phyloP scores from a whole-genome alignment of 1,140 invertebrate genomes.

The Zaprionus tsacasi region DNA sequence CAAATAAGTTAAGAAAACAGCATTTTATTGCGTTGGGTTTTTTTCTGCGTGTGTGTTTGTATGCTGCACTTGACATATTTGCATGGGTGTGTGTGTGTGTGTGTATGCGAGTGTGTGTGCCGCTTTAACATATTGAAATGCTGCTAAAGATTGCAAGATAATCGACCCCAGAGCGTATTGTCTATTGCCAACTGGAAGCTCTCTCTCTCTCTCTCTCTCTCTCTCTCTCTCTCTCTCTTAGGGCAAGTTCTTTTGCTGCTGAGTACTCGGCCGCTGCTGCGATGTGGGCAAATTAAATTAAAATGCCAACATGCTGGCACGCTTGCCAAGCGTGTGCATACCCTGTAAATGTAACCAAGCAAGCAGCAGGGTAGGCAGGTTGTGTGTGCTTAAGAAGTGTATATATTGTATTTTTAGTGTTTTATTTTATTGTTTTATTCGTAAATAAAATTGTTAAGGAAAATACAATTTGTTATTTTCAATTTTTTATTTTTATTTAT shows the following conservation, averaged over 20 bases:
- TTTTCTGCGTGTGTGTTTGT: neutral
- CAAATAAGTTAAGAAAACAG: neutral
- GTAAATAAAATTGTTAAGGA: too few relatives aligned
- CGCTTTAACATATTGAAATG: slow-evolving; percentile 10
- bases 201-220: neutral
- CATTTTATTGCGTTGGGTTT: neutral
- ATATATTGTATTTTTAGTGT: too few relatives aligned
- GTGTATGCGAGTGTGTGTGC: slow-evolving; percentile 2
- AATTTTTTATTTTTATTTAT: too few relatives aligned
- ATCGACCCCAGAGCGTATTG: slow-evolving; percentile 21
- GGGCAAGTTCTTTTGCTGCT: slow-evolving; percentile 4
- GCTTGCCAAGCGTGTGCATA: neutral
- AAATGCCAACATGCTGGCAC: slow-evolving; percentile 56
- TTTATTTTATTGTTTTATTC: too few relatives aligned
- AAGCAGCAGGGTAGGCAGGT: too few relatives aligned
- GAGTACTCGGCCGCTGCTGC: neutral
- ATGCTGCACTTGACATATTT: neutral
- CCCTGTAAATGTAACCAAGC: neutral
- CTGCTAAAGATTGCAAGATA: slow-evolving; percentile 41
- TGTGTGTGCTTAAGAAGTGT: too few relatives aligned
- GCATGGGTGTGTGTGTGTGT: slow-evolving; percentile 19
- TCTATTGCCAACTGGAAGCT: slow-evolving; percentile 2
- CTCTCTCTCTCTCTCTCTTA: neutral
- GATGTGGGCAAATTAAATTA: slow-evolving; percentile 66
- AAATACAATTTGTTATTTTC: too few relatives aligned